Conservation (phyloP, 2,797 vertebrate species). For the Kryptopterus vitreolus region DNA sequence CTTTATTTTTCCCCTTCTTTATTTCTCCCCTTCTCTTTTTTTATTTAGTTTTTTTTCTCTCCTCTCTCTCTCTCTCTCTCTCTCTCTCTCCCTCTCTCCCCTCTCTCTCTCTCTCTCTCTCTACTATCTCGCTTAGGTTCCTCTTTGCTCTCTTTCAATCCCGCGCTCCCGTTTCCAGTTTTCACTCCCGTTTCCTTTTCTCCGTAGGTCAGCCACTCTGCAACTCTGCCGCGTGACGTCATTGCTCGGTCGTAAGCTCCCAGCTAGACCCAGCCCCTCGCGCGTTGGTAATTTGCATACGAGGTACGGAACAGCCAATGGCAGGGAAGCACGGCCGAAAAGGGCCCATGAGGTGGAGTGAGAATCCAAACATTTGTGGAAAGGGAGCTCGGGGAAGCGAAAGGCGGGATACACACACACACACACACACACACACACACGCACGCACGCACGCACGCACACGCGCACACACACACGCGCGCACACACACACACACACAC, state of each 20-base stretch:
- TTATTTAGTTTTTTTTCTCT: conserved; percentile 42
- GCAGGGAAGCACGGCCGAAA: conserved; percentile 52
- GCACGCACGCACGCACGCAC: background rate
- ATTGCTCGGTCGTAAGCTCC: conserved; percentile 63
- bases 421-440: background rate
- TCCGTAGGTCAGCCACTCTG: conserved; percentile 57
- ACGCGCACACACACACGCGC: background rate
- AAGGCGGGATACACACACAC: background rate
- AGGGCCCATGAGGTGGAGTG: conserved; percentile 66
- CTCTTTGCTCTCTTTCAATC: conserved; percentile 57
- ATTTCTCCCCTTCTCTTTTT: conserved; percentile 2
- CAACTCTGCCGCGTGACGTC: conserved; percentile 80
- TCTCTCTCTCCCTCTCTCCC: conserved; percentile 60
- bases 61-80: conserved; percentile 29
- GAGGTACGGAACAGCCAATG: conserved; percentile 72
- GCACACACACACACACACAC: background rate
- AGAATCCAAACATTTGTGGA: conserved; percentile 72
- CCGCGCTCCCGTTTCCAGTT: conserved; percentile 49
- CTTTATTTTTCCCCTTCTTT: background rate
- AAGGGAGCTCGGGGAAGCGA: conserved; percentile 58
- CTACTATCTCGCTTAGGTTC: conserved; percentile 46
- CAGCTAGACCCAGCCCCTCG: conserved; percentile 60
- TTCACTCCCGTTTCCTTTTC: conserved; percentile 55
- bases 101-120: conserved; percentile 50
- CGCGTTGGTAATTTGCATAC: conserved; percentile 76